Evolutionary conservation across 2,888 invertebrate genomes (phyloP).

Genomic region (Nudaria mundana): DNA sequence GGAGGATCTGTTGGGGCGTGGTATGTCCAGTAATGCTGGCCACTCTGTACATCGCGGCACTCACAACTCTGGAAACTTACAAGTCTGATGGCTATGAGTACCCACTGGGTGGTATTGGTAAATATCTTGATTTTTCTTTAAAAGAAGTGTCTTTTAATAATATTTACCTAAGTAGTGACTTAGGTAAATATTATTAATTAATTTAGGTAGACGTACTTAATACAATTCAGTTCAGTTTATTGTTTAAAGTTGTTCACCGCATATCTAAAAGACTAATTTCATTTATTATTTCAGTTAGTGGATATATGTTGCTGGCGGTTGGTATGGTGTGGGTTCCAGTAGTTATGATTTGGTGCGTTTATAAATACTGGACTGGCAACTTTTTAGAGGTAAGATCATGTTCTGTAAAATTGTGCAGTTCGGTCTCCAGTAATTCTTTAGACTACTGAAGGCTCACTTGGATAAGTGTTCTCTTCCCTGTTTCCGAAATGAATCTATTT

Average conservation of each 20-base stretch:
- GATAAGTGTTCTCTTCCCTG: too few species aligned
- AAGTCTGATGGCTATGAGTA: conserved; percentile 81
- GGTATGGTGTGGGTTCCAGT: conserved; percentile 61
- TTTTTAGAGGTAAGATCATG: conserved; percentile 47
- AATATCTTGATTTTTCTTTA: conserved; percentile 8
- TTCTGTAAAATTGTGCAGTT: too few species aligned
- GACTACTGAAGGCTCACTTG: too few species aligned
- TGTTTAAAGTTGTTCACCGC: neutral
- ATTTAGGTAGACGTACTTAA: too few species aligned
- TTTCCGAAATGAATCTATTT: too few species aligned
- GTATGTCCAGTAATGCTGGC: conserved; percentile 87
- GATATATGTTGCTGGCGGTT: conserved; percentile 56
- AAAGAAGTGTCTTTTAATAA: too few species aligned
- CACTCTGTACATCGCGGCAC: conserved; percentile 86
- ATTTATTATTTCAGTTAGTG: conserved; percentile 51
- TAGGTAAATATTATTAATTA: too few species aligned
- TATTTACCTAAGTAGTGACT: too few species aligned
- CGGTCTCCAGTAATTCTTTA: too few species aligned
- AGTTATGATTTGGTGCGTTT: conserved; percentile 41
- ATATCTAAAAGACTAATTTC: too few species aligned
- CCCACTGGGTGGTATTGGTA: conserved; percentile 84
- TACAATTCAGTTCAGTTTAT: too few species aligned
- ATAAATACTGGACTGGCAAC: conserved; percentile 47
- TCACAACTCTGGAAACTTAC: conserved; percentile 56
- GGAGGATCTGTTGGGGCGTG: conserved; percentile 90